Percentiles rank a stretch among this genome's conserved stretches.
phyloP scores from a whole-genome alignment of 2,888 invertebrate species.

The Schrankia costaestrigalis region DNA sequence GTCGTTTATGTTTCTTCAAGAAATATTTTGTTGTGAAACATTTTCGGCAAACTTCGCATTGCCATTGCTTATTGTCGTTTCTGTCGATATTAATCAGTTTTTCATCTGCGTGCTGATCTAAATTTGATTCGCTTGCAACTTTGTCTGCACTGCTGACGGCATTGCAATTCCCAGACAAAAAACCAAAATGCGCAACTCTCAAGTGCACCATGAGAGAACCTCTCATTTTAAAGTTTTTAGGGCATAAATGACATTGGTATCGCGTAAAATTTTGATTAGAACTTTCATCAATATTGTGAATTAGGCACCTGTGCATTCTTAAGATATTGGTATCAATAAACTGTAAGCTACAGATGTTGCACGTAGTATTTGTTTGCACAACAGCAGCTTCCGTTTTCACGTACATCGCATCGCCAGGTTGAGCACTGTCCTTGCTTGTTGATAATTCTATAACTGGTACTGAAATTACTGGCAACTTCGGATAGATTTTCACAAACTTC shows the following conservation, averaged over 20 bases:
- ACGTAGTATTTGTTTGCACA: constrained; percentile 55
- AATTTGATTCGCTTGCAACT: constrained; percentile 24
- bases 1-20: constrained; percentile 91
- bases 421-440: constrained; percentile 37
- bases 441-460: constrained; percentile 61
- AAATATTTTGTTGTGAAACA: constrained; percentile 94
- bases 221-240: constrained; percentile 89
- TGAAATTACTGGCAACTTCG: constrained; percentile 66
- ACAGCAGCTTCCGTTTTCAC: constrained; percentile 50
- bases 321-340: constrained; percentile 86
- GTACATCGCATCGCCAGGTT: constrained; percentile 40
- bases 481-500: constrained; percentile 73
- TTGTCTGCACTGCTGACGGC: constrained; percentile 29
- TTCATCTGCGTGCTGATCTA: constrained; percentile 36
- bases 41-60: constrained; percentile 91
- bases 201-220: constrained; percentile 91
- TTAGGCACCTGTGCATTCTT: constrained; percentile 86
- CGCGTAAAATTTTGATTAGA: constrained; percentile 59
- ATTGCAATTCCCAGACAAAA: constrained; percentile 50
- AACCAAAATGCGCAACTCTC: constrained; percentile 88
- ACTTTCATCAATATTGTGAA: constrained; percentile 79
- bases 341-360: constrained; percentile 86
- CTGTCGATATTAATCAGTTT: constrained; percentile 44
- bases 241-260: constrained; percentile 88
- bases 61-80: constrained; percentile 89